These are phyloP conservation scores for Actenoides lindsayi DNA, from an alignment of 2,113 vertebrate species.

Conservation along the genomic window DNA sequence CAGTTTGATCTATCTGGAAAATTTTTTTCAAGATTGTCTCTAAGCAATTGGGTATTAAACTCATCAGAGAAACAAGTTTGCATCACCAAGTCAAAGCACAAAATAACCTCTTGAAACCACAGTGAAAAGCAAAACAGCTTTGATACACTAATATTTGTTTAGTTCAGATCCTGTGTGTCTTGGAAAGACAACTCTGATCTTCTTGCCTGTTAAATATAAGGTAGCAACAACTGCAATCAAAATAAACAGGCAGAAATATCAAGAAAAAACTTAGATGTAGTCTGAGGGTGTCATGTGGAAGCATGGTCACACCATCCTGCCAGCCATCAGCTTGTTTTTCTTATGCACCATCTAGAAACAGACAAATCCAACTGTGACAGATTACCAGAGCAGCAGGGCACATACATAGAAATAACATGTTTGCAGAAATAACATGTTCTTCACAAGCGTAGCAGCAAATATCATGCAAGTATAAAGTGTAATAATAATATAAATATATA, in stretches of 20 bases:
- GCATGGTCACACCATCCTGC: neutral
- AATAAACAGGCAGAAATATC: neutral
- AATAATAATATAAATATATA: too few species aligned
- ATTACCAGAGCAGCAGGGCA: neutral
- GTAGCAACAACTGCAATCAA: neutral
- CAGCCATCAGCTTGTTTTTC: neutral
- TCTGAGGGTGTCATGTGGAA: neutral
- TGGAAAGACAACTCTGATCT: neutral
- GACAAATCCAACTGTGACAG: neutral
- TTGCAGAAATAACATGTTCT: neutral
- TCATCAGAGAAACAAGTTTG: neutral
- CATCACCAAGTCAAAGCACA: neutral
- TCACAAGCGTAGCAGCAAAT: neutral
- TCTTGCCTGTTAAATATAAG: neutral
- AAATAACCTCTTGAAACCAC: slow-evolving; percentile 11
- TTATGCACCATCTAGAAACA: neutral
- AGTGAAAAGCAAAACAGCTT: neutral
- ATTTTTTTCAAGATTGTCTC: neutral
- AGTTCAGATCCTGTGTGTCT: neutral
- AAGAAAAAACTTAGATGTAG: neutral
- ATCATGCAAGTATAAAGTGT: neutral
- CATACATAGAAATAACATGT: neutral
- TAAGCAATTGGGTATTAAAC: neutral
- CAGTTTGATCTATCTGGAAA: neutral
- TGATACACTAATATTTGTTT: neutral